Evolutionary conservation across 2,113 vertebrate genomes (phyloP).

Genomic region (Gobiocypris rarus): DNA sequence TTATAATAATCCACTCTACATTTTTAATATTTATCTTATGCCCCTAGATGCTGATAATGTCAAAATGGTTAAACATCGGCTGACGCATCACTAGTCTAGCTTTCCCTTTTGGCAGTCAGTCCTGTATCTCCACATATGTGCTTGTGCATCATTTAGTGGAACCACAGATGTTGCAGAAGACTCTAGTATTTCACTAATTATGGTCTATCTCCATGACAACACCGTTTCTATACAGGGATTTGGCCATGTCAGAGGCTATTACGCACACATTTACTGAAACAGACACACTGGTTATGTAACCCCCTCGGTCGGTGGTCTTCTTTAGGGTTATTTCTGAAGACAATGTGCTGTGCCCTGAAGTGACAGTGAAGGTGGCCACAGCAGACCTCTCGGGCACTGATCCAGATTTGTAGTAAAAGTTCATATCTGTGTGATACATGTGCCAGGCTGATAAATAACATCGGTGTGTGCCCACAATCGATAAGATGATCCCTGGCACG

Average conservation of each 20-base stretch:
- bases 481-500: constrained; percentile 40
- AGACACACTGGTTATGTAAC: constrained; percentile 39
- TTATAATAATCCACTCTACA: neutral
- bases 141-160: constrained; percentile 57
- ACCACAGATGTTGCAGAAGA: constrained; percentile 47
- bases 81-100: neutral
- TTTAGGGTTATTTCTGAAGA: constrained; percentile 50
- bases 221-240: constrained; percentile 43
- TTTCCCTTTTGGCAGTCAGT: constrained; percentile 26
- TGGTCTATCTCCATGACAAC: constrained; percentile 67
- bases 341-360: constrained; percentile 17
- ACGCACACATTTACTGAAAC: constrained; percentile 28
- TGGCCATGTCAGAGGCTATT: constrained; percentile 45
- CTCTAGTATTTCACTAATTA: constrained; percentile 65
- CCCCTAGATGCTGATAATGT: neutral
- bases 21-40: neutral
- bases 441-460: constrained; percentile 27
- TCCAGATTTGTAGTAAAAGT: constrained; percentile 9
- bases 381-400: neutral
- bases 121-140: constrained; percentile 34
- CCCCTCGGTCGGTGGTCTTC: constrained; percentile 31
- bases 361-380: constrained; percentile 14
- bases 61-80: neutral
- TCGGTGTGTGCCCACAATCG: constrained; percentile 15
- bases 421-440: neutral